Base-by-base conservation (phyloP, 2,113 vertebrate genomes). In the Nibea coibor region DNA sequence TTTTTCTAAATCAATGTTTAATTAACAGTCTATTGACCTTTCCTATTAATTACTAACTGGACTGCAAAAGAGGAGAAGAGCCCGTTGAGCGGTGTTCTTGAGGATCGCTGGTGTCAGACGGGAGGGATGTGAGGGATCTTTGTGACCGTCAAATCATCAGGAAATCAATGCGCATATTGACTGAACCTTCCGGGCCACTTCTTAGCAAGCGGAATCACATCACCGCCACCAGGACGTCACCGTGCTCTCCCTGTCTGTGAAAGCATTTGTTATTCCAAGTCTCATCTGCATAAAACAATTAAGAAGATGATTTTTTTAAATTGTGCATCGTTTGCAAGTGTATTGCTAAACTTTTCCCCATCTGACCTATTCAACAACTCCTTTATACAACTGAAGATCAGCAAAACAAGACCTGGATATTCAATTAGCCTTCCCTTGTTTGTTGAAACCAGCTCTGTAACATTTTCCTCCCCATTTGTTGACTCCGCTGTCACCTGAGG, bases 81-180 rank as follows among this genome's bases (percentile, higher is more conserved):
- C 57, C 3, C 53, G 31, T 1, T 5, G 35, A 59, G 8, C 3
- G 57, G 24, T 10, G 7, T 20, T 35, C 7, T 10, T 20, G 12
- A 35, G 14, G 10, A 64, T 63, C 5, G 17, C 2, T 20, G 17
- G 31, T 57, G 4, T 45, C 54, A 79, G 28, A 64, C 59, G 50
- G 42, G 3, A 5, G 12, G 16, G 48, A 47, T 45, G 6, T 53
- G 35, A 17, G 9, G 12, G 56, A 28, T 28, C 39, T 56, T 6
- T 56, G 24, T 28, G 56, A 43, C 35, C 35, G 22, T 63, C 28
- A 50, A 80, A 72, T 63, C 61, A 64, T 35, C 19, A 62, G 35
- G 19, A 62, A 65, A 58, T 48, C 20, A 72, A 72, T 80, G 31
- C 11, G 31, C n/a, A 58, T 50, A 73, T 66, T 53, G n/a, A 73